Evolutionary conservation across 2,888 invertebrate genomes (phyloP), one percentile per base, ranked within the genome.

Genomic region (Ypsolopha sequella): DNA sequence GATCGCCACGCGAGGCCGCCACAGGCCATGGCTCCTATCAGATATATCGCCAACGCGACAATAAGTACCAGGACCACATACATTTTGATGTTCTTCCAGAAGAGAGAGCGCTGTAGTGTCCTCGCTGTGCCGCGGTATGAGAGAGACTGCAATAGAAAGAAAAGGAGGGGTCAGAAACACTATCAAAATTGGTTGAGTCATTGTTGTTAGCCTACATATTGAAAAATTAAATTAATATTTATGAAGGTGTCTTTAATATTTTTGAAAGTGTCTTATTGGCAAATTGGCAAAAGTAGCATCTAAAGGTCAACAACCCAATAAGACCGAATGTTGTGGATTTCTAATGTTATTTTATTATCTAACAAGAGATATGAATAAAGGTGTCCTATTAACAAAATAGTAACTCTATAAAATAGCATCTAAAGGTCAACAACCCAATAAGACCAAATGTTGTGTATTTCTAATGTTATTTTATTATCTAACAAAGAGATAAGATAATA

Each of bases 41-140:
- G 89, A 76, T 97, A 97, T 33, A 95, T 76, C 35, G 94, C 89
- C 50, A 94, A 70, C 61, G 92, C 92, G 58, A 92, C 84, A 48
- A 93, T 79, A 51, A 92, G 85, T 6, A 87, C 73, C 56, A 89
- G 64, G 56, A 96, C 91, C 9, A 94, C 88, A 62, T 96, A 96
- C 68, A 97, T 88, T 76, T 97, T 97, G 11, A 97, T 90, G 70
- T 96, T 97, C 77, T 97, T 96, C 96, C 96, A 97, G 80, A 95
- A 97, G 80, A 97, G 89, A 11, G 95, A 92, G 41, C 96, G 89
- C 38, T 95, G 95, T 55, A 98, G 79, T 57, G 93, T 95, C 65
- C 96, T 89, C 59, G 97, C 95, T 6, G 93, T 93, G 64, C 92
- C 92, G 62, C 94, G 92, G 81, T 97, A 97, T 55, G 94, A 90